These are phyloP conservation scores for Karalla daura DNA, from an alignment of 2,797 vertebrate species.

Conservation along the genomic window DNA sequence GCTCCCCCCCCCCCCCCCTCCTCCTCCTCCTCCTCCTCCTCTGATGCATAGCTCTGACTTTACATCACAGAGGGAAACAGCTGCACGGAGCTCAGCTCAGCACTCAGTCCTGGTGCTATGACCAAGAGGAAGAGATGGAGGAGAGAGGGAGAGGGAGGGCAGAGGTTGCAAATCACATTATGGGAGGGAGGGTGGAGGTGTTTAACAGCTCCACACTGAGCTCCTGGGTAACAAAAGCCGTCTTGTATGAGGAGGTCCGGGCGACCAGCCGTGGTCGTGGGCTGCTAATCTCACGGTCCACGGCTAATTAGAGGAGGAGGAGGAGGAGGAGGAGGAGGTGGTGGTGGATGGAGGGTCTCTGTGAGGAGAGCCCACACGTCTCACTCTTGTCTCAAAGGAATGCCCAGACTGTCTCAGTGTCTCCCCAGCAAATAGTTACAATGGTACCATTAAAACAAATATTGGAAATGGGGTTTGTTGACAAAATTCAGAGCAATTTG, in stretches of 20 bases:
- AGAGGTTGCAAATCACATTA: conserved; percentile 74
- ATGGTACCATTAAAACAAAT: too few species aligned
- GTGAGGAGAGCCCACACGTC: conserved; percentile 12
- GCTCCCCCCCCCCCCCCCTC: conserved; percentile 55
- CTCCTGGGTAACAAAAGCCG: conserved; percentile 67
- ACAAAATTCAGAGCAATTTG: background rate
- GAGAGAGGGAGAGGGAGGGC: conserved; percentile 31
- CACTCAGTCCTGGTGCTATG: conserved; percentile 10
- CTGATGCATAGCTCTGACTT: conserved; percentile 76
- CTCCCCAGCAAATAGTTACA: too few species aligned
- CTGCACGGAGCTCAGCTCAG: conserved; percentile 71
- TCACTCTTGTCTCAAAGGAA: conserved; percentile 11
- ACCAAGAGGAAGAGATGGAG: conserved; percentile 18
- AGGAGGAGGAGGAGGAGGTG: conserved; percentile 26
- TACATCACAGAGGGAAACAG: conserved; percentile 86
- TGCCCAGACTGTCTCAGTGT: background rate
- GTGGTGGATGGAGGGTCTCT: too few species aligned
- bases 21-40: conserved; percentile 58
- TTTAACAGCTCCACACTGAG: conserved; percentile 56
- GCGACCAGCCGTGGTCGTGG: conserved; percentile 34
- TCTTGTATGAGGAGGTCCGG: conserved; percentile 36
- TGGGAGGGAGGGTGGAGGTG: conserved; percentile 21
- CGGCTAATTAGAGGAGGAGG: conserved; percentile 65
- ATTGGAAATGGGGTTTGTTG: background rate
- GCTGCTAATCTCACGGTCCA: conserved; percentile 59